Conservation (phyloP, 1,140 invertebrate species). For the Hydropsyche tenuis region DNA sequence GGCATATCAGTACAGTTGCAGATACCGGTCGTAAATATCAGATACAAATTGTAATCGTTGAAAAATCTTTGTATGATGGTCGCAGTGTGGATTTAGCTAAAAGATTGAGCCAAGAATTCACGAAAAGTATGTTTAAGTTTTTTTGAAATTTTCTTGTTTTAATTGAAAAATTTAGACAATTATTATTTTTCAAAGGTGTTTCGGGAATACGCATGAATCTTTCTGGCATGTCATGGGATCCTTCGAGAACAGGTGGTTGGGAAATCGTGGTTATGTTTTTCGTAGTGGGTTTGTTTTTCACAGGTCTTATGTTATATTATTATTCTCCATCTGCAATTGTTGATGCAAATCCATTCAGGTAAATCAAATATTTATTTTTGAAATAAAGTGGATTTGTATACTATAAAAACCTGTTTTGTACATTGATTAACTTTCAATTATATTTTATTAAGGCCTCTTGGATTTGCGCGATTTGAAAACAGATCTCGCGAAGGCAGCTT, state of each 20-base stretch:
- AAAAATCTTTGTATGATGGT: conserved; percentile 11
- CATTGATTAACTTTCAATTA: conserved; percentile 7
- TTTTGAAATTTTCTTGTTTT: background rate
- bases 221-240: conserved; percentile 34
- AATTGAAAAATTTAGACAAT: too few species aligned
- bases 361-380: too few species aligned
- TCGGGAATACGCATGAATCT: background rate
- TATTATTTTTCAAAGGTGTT: too few species aligned
- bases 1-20: background rate
- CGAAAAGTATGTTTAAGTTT: background rate
- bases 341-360: conserved; percentile 12
- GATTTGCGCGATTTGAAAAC: conserved; percentile 46
- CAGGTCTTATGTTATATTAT: conserved; percentile 34
- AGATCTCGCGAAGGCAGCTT: conserved; percentile 45
- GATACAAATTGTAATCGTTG: conserved; percentile 23
- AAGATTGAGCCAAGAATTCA: background rate
- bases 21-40: background rate
- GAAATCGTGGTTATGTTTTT: conserved; percentile 32
- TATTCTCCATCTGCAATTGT: conserved; percentile 32
- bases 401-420: too few species aligned
- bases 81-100: conserved; percentile 14
- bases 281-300: conserved; percentile 17
- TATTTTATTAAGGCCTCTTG: conserved; percentile 31
- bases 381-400: too few species aligned
- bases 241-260: conserved; percentile 22